These are phyloP conservation scores for Lydus trimaculatus DNA, from an alignment of 2,888 invertebrate genomes.

Conservation along the genomic window DNA sequence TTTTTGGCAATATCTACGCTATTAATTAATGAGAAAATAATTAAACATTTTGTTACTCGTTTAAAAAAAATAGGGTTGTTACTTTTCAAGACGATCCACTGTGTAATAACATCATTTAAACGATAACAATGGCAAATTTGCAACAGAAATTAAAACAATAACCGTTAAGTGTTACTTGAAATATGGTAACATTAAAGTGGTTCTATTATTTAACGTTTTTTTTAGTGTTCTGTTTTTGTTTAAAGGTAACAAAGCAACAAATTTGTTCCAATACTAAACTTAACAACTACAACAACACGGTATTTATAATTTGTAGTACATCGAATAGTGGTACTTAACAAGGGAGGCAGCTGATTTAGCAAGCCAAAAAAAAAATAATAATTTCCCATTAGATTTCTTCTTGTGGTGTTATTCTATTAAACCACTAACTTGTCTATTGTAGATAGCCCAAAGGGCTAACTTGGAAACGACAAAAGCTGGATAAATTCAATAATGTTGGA, in stretches of 20 bases:
- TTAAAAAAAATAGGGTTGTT: neutral
- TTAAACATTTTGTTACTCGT: too few relatives aligned
- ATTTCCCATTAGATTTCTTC: slow-evolving; percentile 25
- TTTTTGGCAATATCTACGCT: too few relatives aligned
- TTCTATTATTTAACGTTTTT: slow-evolving; percentile 24
- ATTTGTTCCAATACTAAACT: slow-evolving; percentile 48
- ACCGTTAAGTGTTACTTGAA: slow-evolving; percentile 30
- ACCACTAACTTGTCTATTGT: slow-evolving; percentile 22
- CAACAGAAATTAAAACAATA: slow-evolving; percentile 39
- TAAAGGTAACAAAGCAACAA: slow-evolving; percentile 57
- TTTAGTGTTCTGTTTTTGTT: slow-evolving; percentile 47
- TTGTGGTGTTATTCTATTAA: neutral
- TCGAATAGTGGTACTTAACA: neutral
- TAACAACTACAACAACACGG: slow-evolving; percentile 10
- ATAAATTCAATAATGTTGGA: slow-evolving; percentile 46
- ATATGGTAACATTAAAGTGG: slow-evolving; percentile 47
- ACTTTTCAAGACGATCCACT: neutral
- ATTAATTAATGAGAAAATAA: too few relatives aligned
- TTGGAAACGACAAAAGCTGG: slow-evolving; percentile 29
- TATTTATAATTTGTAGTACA: neutral
- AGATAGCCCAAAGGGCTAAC: slow-evolving; percentile 39
- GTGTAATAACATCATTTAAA: neutral
- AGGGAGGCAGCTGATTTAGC: neutral
- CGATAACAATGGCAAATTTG: slow-evolving; percentile 5
- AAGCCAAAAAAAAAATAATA: neutral